Base-by-base conservation (phyloP, 2,797 vertebrate genomes). In the Thripadectes ignobilis region DNA sequence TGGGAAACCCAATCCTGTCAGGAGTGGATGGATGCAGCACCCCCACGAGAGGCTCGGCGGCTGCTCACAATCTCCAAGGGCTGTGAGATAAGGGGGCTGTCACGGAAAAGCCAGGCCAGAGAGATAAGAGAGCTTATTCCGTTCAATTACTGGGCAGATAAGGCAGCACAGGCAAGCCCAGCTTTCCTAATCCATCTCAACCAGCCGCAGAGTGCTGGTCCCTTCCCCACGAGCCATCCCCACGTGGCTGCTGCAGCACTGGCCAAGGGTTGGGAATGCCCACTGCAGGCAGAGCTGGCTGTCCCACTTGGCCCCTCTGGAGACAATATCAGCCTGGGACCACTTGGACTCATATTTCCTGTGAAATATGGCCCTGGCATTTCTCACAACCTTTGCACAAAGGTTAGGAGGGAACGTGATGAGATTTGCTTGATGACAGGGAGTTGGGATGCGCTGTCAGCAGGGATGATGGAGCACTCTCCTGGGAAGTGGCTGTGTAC, bases 41-140 rank as follows among this genome's bases (percentile, higher is more conserved):
- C 69, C 45, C 18, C 8, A 5, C 0, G 34, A 65, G 38, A 45
- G 51, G 71, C 75, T 65, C 2, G 4, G 17, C 3, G 5, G 81
- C 73, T 32, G 24, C 77, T 73, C 2, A 3, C 65, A 39, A 9
- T 95, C 82, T 94, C 57, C 72, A 36, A 58, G 83, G 92, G 85
- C 45, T 69, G n/a, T 0, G 9, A 83, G 96, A 96, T 94, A 96
- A 93, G 58, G 68, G 57, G 67, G 22, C 78, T 12, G 54, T 65
- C 41, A 67, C 52, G 86, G 87, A 90, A 94, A 89, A 90, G 90
- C 79, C 67, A 3, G 45, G 32, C 41, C 15, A 7, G 43, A 34
- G 80, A 91, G 96, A 96, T 94, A 96, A 96, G 93, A 61, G 43
- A 87, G 93, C 91, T 96, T 96, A 93, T 95, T 92, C 77, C 14